phyloP scores from a whole-genome alignment of 2,888 invertebrate species.

The Seira musarum region DNA sequence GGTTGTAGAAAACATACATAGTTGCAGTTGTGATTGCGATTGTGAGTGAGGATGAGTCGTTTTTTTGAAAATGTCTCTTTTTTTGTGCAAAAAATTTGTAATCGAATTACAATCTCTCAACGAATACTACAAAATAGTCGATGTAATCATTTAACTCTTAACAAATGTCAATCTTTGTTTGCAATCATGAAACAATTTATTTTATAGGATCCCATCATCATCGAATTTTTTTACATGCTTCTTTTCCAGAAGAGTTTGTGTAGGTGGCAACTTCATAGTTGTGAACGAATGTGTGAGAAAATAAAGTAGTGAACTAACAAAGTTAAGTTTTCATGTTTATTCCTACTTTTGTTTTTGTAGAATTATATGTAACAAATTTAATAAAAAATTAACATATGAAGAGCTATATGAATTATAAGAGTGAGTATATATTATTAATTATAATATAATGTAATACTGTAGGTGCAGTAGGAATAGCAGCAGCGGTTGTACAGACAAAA shows the following conservation, averaged over 20 bases:
- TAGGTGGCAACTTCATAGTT: background rate
- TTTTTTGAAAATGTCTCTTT: background rate
- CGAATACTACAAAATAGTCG: constrained; percentile 17
- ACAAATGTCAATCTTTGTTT: background rate
- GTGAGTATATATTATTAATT: constrained; percentile 7
- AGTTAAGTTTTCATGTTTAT: background rate
- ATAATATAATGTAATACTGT: no score
- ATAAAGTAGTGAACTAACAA: constrained; percentile 29
- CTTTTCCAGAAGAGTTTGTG: background rate
- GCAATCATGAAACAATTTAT: background rate
- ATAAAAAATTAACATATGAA: background rate
- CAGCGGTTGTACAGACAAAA: no score
- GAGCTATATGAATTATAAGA: constrained; percentile 16
- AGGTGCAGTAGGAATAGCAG: no score
- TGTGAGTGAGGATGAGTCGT: background rate
- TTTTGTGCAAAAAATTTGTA: background rate
- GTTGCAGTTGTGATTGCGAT: background rate
- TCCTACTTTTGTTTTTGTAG: no score
- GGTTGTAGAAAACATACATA: background rate
- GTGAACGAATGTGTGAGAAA: background rate
- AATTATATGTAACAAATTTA: background rate
- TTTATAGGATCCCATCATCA: no score
- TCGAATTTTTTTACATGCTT: no score
- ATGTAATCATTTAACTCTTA: no score
- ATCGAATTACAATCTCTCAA: constrained; percentile 11